These are phyloP conservation scores for Cnemophilus loriae DNA, from an alignment of 2,113 vertebrate genomes.

Conservation along the genomic window DNA sequence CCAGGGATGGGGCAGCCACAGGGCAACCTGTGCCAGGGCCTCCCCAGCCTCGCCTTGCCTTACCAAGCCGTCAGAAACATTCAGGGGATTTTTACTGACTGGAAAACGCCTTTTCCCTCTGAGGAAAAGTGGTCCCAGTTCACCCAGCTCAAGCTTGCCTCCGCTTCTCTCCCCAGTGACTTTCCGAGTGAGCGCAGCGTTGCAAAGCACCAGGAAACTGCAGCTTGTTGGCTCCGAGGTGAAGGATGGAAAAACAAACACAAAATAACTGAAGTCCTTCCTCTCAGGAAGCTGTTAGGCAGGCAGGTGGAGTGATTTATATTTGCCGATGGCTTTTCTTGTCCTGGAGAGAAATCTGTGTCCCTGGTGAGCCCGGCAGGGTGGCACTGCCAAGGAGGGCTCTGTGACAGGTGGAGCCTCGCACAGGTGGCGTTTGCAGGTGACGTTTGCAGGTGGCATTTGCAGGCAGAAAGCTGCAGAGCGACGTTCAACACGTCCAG, in stretches of 20 bases:
- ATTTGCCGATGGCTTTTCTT: accelerated
- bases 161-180: accelerated
- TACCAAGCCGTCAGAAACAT: not conserved
- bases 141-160: not conserved
- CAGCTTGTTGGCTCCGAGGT: not conserved
- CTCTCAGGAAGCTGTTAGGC: not conserved
- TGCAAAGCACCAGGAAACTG: not conserved
- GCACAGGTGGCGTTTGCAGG: not conserved
- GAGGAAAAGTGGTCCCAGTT: not conserved
- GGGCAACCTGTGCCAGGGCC: not conserved
- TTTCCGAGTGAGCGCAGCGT: not conserved
- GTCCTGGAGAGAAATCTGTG: not conserved
- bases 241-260: not conserved
- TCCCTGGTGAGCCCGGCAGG: not conserved
- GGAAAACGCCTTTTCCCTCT: not conserved
- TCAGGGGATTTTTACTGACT: not conserved
- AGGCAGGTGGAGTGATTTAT: not conserved
- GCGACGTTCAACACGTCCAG: accelerated
- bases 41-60: not conserved
- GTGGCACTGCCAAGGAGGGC: not conserved
- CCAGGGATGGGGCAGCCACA: not conserved
- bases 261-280: not conserved
- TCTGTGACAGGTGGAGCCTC: accelerated
- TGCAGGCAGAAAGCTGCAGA: not conserved
- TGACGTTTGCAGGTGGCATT: not conserved